phyloP scores from a whole-genome alignment of 2,797 vertebrate species.

The Leptodactylus fallax region DNA sequence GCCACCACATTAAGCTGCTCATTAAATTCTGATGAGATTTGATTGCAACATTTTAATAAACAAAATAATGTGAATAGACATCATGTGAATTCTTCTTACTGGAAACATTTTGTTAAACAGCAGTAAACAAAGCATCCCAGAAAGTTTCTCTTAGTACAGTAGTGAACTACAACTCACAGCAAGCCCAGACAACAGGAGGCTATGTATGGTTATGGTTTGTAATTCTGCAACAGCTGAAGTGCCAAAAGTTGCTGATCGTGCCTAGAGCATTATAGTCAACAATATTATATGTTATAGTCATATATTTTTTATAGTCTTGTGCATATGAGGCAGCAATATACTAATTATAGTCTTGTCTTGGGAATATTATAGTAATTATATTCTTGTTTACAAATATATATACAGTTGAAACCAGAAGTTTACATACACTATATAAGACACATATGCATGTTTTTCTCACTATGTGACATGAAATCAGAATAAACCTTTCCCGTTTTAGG shows the following conservation, averaged over 20 bases:
- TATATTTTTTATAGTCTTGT: background rate
- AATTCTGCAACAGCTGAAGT: too few species aligned
- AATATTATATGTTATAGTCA: background rate
- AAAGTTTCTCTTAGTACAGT: background rate
- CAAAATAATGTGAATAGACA: constrained; percentile 59
- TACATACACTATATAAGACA: too few species aligned
- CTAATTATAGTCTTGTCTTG: background rate
- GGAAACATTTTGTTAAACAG: background rate
- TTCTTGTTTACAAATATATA: too few species aligned
- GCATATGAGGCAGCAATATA: background rate
- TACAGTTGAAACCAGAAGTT: too few species aligned
- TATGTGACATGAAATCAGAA: too few species aligned
- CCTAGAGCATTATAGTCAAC: too few species aligned
- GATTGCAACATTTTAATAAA: constrained; percentile 68
- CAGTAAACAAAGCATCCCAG: background rate
- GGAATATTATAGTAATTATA: background rate
- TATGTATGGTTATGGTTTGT: too few species aligned
- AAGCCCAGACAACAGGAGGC: too few species aligned
- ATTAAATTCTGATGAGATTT: constrained; percentile 72
- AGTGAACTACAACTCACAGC: background rate
- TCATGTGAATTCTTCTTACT: constrained; percentile 56
- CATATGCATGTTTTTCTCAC: too few species aligned
- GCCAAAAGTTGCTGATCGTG: too few species aligned
- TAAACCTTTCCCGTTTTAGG: too few species aligned
- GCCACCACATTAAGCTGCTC: constrained; percentile 65